Evolutionary conservation across 2,797 vertebrate genomes (phyloP).

Genomic region (Okamejei kenojei): DNA sequence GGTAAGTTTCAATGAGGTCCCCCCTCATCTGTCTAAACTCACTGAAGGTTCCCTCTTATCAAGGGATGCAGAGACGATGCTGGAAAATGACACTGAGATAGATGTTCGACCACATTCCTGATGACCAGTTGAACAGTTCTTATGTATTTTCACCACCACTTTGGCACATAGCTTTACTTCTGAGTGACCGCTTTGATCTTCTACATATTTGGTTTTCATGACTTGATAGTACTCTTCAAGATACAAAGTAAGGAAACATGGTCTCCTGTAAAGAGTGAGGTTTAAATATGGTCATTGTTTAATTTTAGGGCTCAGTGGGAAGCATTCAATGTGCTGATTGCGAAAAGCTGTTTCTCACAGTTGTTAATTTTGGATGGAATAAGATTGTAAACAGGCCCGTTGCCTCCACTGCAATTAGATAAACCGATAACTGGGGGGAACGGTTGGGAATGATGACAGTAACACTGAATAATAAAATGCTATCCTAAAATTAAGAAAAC

Average conservation of each 20-base stretch:
- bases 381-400: neutral
- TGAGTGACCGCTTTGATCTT: neutral
- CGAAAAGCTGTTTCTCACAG: neutral
- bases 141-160: neutral
- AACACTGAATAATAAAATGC: neutral
- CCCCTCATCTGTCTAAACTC: too few species aligned
- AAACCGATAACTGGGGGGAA: neutral
- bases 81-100: too few species aligned
- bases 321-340: too few species aligned
- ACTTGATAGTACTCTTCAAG: neutral
- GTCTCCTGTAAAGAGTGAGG: neutral
- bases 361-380: neutral
- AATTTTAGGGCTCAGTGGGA: neutral
- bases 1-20: too few species aligned
- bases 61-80: too few species aligned
- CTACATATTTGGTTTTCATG: neutral
- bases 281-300: neutral
- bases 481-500: neutral
- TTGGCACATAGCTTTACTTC: neutral
- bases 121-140: too few species aligned
- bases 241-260: neutral
- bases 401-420: neutral
- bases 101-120: too few species aligned
- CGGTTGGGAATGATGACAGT: neutral
- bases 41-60: neutral